Conservation (phyloP, 2,113 vertebrate genomes). For the Oryzias celebensis region DNA sequence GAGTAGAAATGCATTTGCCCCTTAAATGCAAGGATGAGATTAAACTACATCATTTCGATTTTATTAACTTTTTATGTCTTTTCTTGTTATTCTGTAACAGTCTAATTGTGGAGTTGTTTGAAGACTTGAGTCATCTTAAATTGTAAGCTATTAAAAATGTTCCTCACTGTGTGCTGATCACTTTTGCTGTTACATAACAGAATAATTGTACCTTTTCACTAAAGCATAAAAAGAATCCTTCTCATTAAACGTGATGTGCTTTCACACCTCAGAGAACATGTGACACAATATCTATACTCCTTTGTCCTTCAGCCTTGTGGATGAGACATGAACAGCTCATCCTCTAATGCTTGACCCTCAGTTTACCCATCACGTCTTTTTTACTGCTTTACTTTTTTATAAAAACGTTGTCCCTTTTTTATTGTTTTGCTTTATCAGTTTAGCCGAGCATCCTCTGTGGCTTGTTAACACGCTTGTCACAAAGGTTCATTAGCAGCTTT, state of each 20-base stretch:
- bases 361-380: neutral
- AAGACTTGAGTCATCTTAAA: too few relatives aligned
- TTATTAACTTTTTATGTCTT: too few relatives aligned
- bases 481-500: constrained; percentile 12
- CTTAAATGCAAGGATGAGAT: neutral
- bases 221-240: neutral
- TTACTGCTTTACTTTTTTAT: neutral
- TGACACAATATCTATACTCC: too few relatives aligned
- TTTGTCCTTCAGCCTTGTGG: too few relatives aligned
- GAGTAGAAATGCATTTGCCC: constrained; percentile 1
- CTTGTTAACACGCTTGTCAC: constrained; percentile 1
- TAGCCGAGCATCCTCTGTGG: neutral
- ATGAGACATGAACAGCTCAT: too few relatives aligned
- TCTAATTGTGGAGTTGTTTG: too few relatives aligned
- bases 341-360: too few relatives aligned
- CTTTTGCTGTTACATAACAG: too few relatives aligned
- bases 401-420: neutral
- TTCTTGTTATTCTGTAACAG: too few relatives aligned
- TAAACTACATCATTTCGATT: neutral
- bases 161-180: too few relatives aligned
- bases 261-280: neutral
- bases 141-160: too few relatives aligned
- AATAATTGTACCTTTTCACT: neutral
- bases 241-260: neutral
- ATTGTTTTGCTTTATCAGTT: constrained; percentile 2